Percentiles rank a stretch among this genome's conserved stretches.
Evolutionary conservation across 2,888 invertebrate species (phyloP).

Genomic region (Atrina japonica): DNA sequence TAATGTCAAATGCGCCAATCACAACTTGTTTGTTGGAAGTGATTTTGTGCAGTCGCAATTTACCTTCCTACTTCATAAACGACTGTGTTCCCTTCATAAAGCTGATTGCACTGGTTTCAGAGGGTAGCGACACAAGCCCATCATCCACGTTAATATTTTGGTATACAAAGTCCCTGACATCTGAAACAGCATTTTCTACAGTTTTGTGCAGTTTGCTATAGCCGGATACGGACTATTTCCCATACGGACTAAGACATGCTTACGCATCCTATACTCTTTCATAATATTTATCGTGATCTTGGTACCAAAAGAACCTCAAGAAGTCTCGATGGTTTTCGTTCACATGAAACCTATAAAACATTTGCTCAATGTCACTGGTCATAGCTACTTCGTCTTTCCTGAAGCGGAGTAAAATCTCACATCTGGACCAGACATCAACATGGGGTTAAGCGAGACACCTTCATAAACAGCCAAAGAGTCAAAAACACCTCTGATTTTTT

Average conservation of each 20-base stretch:
- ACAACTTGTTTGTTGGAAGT: conserved; percentile 45
- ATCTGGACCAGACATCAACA: conserved; percentile 45
- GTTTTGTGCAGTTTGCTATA: conserved; percentile 33
- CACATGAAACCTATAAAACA: conserved; percentile 47
- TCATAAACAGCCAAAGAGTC: conserved; percentile 16
- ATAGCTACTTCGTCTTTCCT: conserved; percentile 39
- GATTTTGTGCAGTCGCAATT: conserved; percentile 48
- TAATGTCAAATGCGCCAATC: conserved; percentile 34
- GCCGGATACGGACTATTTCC: conserved; percentile 42
- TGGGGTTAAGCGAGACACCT: conserved; percentile 37
- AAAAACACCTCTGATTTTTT: conserved; percentile 46
- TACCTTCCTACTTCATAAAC: conserved; percentile 23
- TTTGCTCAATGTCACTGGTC: conserved; percentile 42
- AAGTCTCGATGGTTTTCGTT: conserved; percentile 29
- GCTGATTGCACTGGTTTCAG: conserved; percentile 6
- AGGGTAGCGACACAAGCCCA: conserved; percentile 35
- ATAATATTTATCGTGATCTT: conserved; percentile 19
- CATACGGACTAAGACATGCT: conserved; percentile 11
- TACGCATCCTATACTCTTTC: conserved; percentile 25
- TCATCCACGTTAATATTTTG: conserved; percentile 52
- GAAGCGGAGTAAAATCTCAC: conserved; percentile 43
- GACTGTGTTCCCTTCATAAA: conserved; percentile 32
- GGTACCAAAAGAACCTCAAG: conserved; percentile 39
- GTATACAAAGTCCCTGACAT: conserved; percentile 31
- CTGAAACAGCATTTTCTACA: conserved; percentile 11